Evolutionary conservation across 2,888 invertebrate genomes (phyloP).

Genomic region (Aleiodes testaceus): DNA sequence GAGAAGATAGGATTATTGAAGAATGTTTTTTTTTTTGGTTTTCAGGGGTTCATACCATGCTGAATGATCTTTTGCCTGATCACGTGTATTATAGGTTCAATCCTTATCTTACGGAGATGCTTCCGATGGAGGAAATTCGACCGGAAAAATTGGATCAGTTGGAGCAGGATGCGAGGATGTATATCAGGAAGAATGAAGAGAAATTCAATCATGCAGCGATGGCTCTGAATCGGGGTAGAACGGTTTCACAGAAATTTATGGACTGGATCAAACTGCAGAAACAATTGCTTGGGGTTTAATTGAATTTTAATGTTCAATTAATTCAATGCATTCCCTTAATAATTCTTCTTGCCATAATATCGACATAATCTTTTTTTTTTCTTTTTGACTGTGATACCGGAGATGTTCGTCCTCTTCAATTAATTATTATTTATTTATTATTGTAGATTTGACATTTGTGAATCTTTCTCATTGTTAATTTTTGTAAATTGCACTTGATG

Average conservation of each 20-base stretch:
- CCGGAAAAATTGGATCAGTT: slow-evolving; percentile 82
- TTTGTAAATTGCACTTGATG: background rate
- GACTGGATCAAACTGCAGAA: slow-evolving; percentile 74
- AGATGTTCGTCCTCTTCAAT: background rate
- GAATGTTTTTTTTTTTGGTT: slow-evolving; percentile 39
- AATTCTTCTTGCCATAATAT: background rate
- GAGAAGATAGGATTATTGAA: background rate
- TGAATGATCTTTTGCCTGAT: slow-evolving; percentile 84
- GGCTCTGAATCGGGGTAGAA: slow-evolving; percentile 71
- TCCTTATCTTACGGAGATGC: slow-evolving; percentile 87
- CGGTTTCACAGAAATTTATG: slow-evolving; percentile 68
- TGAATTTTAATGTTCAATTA: background rate
- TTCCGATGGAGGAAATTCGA: slow-evolving; percentile 86
- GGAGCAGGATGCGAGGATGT: slow-evolving; percentile 84
- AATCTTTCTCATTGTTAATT: background rate
- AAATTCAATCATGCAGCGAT: slow-evolving; percentile 81
- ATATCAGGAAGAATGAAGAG: slow-evolving; percentile 85
- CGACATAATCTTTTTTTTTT: background rate
- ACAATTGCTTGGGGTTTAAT: slow-evolving; percentile 65
- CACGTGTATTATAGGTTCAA: slow-evolving; percentile 89
- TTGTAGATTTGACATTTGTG: background rate
- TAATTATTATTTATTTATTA: background rate
- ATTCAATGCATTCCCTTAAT: slow-evolving; percentile 15
- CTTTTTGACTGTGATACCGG: background rate
- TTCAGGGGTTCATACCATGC: slow-evolving; percentile 83